Conservation (phyloP, 1,140 invertebrate genomes). For the Coelopa frigida region DNA sequence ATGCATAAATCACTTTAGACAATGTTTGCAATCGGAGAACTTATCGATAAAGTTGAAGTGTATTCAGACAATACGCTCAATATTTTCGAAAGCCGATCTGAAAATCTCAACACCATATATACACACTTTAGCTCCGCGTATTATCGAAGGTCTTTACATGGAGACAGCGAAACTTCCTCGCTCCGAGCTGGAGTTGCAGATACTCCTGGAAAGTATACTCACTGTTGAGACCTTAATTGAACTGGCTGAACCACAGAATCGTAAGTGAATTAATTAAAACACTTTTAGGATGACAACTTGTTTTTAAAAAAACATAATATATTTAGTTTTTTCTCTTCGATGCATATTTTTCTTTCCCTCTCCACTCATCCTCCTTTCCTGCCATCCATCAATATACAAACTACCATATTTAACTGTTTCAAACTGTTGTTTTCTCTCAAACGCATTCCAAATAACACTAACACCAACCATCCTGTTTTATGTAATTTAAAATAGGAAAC, state of each 20-base stretch:
- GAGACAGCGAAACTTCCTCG: constrained; percentile 53
- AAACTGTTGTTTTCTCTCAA: constrained; percentile 9
- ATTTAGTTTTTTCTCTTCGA: not conserved
- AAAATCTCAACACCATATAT: constrained; percentile 70
- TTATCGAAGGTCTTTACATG: constrained; percentile 63
- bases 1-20: constrained; percentile 86
- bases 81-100: constrained; percentile 65
- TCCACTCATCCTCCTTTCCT: constrained; percentile 5
- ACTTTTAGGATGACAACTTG: constrained; percentile 1
- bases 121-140: constrained; percentile 67
- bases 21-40: constrained; percentile 67
- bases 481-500: constrained; percentile 35
- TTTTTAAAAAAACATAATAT: not conserved
- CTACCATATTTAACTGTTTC: constrained; percentile 5
- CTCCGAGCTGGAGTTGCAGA: constrained; percentile 55
- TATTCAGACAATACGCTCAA: constrained; percentile 66
- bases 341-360: constrained; percentile 1
- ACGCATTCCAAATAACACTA: constrained; percentile 9
- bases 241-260: constrained; percentile 66
- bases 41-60: constrained; percentile 66
- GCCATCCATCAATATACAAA: not conserved
- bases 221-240: constrained; percentile 67
- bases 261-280: constrained; percentile 51
- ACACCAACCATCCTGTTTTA: constrained; percentile 3
- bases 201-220: constrained; percentile 61